Evolutionary conservation across 1,140 invertebrate species (phyloP).

Genomic region (Adoxophyes honmai): DNA sequence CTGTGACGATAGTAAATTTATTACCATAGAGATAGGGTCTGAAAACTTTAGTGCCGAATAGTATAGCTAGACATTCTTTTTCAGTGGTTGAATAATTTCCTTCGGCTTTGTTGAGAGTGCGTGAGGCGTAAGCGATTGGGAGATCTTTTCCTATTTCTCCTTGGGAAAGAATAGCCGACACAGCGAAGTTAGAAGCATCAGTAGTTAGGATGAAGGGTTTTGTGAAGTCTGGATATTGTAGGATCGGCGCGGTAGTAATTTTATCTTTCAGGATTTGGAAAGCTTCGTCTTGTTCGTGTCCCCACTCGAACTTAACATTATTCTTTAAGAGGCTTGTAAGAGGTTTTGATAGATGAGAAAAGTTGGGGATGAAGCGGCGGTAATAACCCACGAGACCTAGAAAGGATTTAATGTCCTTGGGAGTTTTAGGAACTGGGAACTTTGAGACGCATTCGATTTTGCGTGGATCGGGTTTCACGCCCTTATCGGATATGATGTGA

Average conservation of each 20-base stretch:
- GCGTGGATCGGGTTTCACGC: not conserved
- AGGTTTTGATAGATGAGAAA: not conserved
- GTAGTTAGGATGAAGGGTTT: not conserved
- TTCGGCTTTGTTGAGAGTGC: not conserved
- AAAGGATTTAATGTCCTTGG: not conserved
- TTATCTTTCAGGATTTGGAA: not conserved
- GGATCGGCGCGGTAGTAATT: not conserved
- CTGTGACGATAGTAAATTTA: conserved; percentile 71
- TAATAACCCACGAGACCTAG: not conserved
- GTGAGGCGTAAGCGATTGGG: conserved; percentile 4
- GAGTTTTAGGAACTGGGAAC: not conserved
- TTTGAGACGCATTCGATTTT: not conserved
- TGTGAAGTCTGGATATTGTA: conserved; percentile 5
- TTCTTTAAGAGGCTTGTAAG: not conserved
- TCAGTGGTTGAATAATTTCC: not conserved
- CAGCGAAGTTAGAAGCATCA: not conserved
- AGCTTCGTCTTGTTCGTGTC: not conserved
- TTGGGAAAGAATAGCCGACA: not conserved
- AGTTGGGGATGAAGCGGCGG: not conserved
- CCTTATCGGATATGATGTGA: not conserved
- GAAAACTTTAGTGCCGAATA: conserved; percentile 22
- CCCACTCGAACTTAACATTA: not conserved
- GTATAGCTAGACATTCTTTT: conserved; percentile 14
- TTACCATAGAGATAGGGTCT: conserved; percentile 65
- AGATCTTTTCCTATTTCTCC: not conserved